Conservation (phyloP, 2,113 vertebrate species). For the Hippocampus zosterae region DNA sequence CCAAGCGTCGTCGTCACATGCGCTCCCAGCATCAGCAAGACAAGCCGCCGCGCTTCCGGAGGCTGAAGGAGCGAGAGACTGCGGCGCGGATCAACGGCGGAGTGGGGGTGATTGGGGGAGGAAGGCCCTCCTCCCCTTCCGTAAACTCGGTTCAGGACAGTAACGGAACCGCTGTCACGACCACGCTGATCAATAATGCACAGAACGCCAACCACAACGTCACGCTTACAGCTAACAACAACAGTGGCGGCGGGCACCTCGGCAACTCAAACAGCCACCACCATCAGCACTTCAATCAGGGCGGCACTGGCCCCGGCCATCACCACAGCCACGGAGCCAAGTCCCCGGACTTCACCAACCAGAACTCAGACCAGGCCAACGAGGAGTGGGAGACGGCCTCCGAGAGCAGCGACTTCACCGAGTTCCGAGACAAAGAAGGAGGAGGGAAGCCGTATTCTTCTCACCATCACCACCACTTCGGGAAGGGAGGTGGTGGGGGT, state of each 20-base stretch:
- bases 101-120: conserved; percentile 60
- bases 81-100: conserved; percentile 78
- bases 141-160: conserved; percentile 61
- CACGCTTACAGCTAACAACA: conserved; percentile 52
- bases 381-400: conserved; percentile 94
- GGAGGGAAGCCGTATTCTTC: conserved; percentile 61
- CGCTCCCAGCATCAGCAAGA: conserved; percentile 88
- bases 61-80: conserved; percentile 85
- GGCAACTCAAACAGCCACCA: conserved; percentile 64
- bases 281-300: conserved; percentile 72
- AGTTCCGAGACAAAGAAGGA: conserved; percentile 78
- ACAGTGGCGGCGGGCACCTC: conserved; percentile 47
- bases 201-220: conserved; percentile 64
- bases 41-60: conserved; percentile 88
- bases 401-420: conserved; percentile 90
- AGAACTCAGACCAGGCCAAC: conserved; percentile 92
- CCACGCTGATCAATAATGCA: conserved; percentile 39
- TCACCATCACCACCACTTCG: conserved; percentile 65
- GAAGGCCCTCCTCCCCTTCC: conserved; percentile 58
- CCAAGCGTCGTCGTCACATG: conserved; percentile 78
- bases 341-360: conserved; percentile 88
- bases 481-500: conserved; percentile 55
- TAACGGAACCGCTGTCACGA: conserved; percentile 47
- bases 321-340: conserved; percentile 81
- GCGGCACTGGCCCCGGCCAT: conserved; percentile 53